These are phyloP conservation scores for Amphiduros pacificus DNA, from an alignment of 2,888 invertebrate genomes.

Conservation along the genomic window DNA sequence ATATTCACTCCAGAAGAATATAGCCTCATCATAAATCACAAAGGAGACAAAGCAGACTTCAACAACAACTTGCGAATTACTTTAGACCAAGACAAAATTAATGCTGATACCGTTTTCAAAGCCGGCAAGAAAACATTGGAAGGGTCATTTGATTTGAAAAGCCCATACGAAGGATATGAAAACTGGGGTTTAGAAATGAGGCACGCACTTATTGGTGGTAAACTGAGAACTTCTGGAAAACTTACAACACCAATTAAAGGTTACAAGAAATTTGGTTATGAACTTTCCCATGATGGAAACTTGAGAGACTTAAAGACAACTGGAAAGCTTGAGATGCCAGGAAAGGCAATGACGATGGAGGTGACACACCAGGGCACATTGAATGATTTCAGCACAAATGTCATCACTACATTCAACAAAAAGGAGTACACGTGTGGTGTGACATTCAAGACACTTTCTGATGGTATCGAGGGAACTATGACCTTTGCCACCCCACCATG, in stretches of 20 bases:
- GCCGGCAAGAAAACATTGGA: constrained; percentile 1
- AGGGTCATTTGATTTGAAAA: not conserved
- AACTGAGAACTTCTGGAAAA: not conserved
- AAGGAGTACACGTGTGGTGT: too few species aligned
- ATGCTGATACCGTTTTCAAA: not conserved
- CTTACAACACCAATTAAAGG: constrained; percentile 12
- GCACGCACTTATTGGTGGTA: too few species aligned
- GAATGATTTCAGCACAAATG: not conserved
- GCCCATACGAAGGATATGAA: constrained; percentile 10
- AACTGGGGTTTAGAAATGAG: too few species aligned
- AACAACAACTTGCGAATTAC: constrained; percentile 6
- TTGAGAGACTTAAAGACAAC: constrained; percentile 5
- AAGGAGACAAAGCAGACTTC: not conserved
- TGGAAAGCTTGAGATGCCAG: not conserved
- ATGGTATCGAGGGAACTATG: too few species aligned
- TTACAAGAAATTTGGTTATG: constrained; percentile 3
- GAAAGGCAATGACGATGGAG: too few species aligned
- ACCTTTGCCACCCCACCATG: too few species aligned
- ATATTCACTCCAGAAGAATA: not conserved
- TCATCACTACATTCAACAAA: not conserved
- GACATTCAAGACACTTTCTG: too few species aligned
- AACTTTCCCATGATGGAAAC: constrained; percentile 19
- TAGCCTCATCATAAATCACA: constrained; percentile 9
- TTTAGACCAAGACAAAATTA: not conserved
- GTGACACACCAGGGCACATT: not conserved